Base-by-base conservation (phyloP, 1,140 invertebrate species). In the Solenopsis invicta region DNA sequence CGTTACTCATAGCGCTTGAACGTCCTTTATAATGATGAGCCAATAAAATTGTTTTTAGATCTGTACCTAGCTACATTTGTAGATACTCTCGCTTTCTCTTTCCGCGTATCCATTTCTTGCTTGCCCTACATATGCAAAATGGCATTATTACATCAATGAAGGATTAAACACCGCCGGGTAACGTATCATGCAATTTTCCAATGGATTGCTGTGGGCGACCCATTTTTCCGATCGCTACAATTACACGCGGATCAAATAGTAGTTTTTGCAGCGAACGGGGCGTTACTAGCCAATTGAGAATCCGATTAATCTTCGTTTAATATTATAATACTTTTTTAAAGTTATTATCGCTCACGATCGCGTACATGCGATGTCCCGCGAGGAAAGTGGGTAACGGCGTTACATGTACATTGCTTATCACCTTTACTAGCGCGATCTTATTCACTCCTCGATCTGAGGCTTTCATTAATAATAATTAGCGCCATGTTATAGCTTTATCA, bases 391-490 rank as follows among this genome's bases (percentile, higher is more conserved):
- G 5, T 10, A 29, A 24, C 52, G 18, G 16, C 37, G 9, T 71
- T 71, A 41, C n/a, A 69, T 56, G 2, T 48, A 41, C 8, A 41
- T n/a, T 10, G 78, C 62, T 69, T 80, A 71, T 80, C 45, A 37
- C 1, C 8, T 10, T 64, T 34, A 64, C 67, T 9, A 81, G 18
- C 16, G 18, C 24, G 24, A 45, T 72, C 48, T 72, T 29, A 48
- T 59, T 48, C 54, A 34, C 45, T 59, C 18, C 29, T 72, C 45
- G 59, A 54, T 45, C 64, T 41, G 16, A 24, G 41, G 50, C 34
- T 34, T 52, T 56, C 52, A 72, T 72, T 81, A 71, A 72, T 71
- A 41, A 69, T 81, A 71, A 82, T 82, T 45, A 82, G 24, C 52
- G 24, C 59, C 45, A 3, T 37, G 54, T 59, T 74, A 59, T 72